Percentiles rank a stretch among this genome's conserved stretches.
phyloP scores from a whole-genome alignment of 2,797 vertebrate genomes.

The Lepus oiostolus region DNA sequence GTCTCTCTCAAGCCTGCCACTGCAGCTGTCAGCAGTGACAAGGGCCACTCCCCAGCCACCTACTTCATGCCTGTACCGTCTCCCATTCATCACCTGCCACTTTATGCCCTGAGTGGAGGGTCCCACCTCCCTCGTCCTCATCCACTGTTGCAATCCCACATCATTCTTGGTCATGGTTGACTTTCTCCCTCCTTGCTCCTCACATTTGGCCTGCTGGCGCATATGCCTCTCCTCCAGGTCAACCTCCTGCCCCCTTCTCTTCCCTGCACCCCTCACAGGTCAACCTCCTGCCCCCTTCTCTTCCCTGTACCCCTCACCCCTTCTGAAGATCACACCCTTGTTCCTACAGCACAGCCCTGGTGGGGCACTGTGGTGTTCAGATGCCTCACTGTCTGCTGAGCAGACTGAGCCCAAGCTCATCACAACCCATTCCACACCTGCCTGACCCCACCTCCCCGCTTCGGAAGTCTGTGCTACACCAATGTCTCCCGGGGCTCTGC shows the following conservation, averaged over 20 bases:
- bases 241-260: neutral
- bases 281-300: neutral
- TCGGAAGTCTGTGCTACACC: neutral
- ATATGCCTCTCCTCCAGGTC: neutral
- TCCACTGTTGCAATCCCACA: neutral
- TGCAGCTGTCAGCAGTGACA: too few species aligned
- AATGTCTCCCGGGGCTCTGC: too few species aligned
- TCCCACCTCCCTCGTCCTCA: neutral
- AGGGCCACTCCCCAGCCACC: neutral
- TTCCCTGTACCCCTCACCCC: neutral
- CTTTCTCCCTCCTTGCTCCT: neutral
- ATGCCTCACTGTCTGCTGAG: neutral
- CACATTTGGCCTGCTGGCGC: neutral
- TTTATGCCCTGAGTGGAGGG: neutral
- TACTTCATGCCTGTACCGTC: rapidly evolving
- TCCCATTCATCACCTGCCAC: too few species aligned
- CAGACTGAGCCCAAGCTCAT: neutral
- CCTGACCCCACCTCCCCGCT: neutral
- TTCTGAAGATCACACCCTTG: neutral
- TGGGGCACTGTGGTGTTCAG: neutral
- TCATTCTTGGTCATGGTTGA: neutral
- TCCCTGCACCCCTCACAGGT: neutral
- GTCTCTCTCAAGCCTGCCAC: neutral
- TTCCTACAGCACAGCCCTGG: neutral
- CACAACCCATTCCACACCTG: neutral